Evolutionary conservation across 1,140 invertebrate species (phyloP).

Genomic region (Ruditapes philippinarum): DNA sequence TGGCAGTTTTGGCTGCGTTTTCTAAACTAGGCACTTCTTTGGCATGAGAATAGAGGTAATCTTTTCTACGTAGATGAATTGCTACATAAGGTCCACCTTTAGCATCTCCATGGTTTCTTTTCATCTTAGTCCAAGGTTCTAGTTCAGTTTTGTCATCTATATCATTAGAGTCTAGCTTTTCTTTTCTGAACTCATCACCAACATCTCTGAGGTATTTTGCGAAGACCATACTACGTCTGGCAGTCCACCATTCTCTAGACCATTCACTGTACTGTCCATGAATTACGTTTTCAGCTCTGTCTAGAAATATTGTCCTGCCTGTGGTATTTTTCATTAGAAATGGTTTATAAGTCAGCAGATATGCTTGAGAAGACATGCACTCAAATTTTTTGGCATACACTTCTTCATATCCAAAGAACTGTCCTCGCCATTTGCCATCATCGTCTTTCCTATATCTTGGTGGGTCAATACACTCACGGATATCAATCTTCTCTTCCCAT

Average conservation of each 20-base stretch:
- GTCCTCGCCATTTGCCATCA: conserved; percentile 86
- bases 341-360: conserved; percentile 81
- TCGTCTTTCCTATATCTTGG: conserved; percentile 74
- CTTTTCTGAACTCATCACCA: conserved; percentile 91
- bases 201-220: conserved; percentile 90
- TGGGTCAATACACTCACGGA: conserved; percentile 83
- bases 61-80: conserved; percentile 94
- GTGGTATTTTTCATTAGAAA: conserved; percentile 83
- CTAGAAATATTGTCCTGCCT: conserved; percentile 64
- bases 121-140: conserved; percentile 90
- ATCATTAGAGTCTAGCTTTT: conserved; percentile 91
- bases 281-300: conserved; percentile 70
- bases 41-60: conserved; percentile 92
- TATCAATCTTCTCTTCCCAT: conserved; percentile 93
- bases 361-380: conserved; percentile 93
- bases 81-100: conserved; percentile 93
- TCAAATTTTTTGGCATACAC: conserved; percentile 90
- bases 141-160: conserved; percentile 89
- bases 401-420: conserved; percentile 89
- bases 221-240: conserved; percentile 96
- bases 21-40: conserved; percentile 91
- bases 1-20: conserved; percentile 91
- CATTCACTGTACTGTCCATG: conserved; percentile 80
- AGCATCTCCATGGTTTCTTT: conserved; percentile 86
- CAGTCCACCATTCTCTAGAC: conserved; percentile 79